Conservation (phyloP, 2,888 invertebrate genomes). For the Drosophila kokeensis region DNA sequence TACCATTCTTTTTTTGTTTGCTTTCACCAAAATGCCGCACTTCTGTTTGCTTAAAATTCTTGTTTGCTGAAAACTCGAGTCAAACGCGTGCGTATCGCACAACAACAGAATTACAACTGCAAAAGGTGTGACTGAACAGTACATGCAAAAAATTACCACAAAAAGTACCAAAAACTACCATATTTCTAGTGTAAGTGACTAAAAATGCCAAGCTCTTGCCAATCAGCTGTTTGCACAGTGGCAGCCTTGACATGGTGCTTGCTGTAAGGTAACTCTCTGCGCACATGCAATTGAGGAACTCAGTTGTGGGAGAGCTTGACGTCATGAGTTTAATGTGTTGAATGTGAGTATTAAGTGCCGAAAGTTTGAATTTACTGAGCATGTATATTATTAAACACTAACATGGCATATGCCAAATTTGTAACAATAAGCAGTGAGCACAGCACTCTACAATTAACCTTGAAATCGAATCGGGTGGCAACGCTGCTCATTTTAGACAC, state of each 20-base stretch:
- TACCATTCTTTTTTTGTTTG: constrained; percentile 16
- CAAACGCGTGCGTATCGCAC: constrained; percentile 31
- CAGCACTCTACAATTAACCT: constrained; percentile 12
- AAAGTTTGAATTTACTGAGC: neutral
- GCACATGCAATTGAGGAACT: neutral
- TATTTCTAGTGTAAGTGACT: neutral
- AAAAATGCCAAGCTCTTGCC: neutral
- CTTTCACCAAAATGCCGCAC: constrained; percentile 46
- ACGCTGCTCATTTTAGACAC: constrained; percentile 26
- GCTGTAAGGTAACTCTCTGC: constrained; percentile 18
- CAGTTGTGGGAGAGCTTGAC: neutral
- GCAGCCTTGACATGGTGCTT: constrained; percentile 28
- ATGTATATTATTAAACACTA: neutral
- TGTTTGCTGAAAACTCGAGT: constrained; percentile 16
- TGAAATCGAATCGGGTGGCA: constrained; percentile 34
- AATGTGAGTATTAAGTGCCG: neutral
- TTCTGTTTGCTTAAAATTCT: constrained; percentile 19
- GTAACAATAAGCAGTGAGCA: constrained; percentile 8
- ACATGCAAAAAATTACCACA: constrained; percentile 11
- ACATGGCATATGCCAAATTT: neutral
- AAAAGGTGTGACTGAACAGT: constrained; percentile 17
- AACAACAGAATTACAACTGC: constrained; percentile 47
- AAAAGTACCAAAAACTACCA: constrained; percentile 23
- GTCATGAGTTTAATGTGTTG: neutral
- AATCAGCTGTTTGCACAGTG: constrained; percentile 50